A percentile compares a stretch with the other conserved stretches of the same genome.
Evolutionary conservation across 2,888 invertebrate genomes (phyloP).

Genomic region (Sphaeridia pumilis): DNA sequence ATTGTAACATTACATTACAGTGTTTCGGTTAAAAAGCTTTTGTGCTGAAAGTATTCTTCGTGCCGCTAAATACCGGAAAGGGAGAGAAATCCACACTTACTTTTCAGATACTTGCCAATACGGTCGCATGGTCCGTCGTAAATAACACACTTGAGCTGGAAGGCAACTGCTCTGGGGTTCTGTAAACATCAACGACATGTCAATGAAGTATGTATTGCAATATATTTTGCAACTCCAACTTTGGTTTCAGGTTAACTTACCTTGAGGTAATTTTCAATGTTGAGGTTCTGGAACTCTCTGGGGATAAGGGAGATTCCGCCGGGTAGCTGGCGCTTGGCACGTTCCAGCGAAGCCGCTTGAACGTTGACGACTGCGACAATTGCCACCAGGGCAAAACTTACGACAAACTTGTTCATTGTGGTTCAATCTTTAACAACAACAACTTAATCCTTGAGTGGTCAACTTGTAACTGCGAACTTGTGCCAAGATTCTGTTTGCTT

Average conservation of each 20-base stretch:
- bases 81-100: background rate
- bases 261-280: background rate
- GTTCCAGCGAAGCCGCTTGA: background rate
- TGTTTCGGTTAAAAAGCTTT: too few species aligned
- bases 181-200: background rate
- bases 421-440: background rate
- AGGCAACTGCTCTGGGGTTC: constrained; percentile 16
- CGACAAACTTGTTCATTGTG: background rate
- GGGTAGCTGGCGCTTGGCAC: background rate
- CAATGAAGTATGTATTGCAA: background rate
- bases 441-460: too few species aligned
- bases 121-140: constrained; percentile 16
- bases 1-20: too few species aligned
- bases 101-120: constrained; percentile 22
- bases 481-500: background rate
- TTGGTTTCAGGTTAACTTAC: background rate
- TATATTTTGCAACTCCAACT: background rate
- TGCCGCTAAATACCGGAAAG: too few species aligned
- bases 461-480: too few species aligned
- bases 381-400: background rate
- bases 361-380: background rate
- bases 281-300: constrained; percentile 1
- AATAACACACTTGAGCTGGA: constrained; percentile 17
- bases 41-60: too few species aligned
- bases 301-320: background rate